These are phyloP conservation scores for Bucorvus abyssinicus DNA, from an alignment of 2,797 vertebrate genomes.

Conservation along the genomic window DNA sequence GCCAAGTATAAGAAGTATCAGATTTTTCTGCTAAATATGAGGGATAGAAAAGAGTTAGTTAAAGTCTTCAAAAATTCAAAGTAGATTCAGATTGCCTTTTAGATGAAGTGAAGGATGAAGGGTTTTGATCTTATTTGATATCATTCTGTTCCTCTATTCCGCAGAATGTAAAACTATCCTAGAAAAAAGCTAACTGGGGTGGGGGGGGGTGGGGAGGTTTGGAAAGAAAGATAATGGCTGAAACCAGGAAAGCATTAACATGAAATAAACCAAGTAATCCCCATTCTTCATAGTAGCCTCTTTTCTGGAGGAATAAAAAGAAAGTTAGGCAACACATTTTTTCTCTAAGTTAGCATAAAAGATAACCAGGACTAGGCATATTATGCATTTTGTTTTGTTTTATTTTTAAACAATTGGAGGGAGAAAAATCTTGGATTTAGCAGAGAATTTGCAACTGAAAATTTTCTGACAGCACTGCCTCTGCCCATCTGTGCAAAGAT, in stretches of 20 bases:
- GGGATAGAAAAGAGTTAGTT: neutral
- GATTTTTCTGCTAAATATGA: neutral
- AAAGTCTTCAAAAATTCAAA: neutral
- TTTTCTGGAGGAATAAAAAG: neutral
- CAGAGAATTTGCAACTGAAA: slow-evolving; percentile 56
- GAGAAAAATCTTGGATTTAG: slow-evolving; percentile 44
- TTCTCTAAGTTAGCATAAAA: neutral
- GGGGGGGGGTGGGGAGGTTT: no score
- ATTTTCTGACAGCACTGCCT: slow-evolving; percentile 64
- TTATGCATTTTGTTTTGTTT: slow-evolving; percentile 50
- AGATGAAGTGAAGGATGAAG: neutral
- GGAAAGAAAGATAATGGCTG: neutral
- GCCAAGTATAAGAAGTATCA: neutral
- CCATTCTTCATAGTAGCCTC: neutral
- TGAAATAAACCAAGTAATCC: neutral
- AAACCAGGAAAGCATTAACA: neutral
- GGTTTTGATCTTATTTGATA: neutral
- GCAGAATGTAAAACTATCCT: neutral
- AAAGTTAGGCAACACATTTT: neutral
- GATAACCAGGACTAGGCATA: neutral
- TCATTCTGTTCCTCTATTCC: neutral
- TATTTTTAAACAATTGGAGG: slow-evolving; percentile 62
- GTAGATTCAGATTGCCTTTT: neutral
- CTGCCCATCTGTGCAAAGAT: slow-evolving; percentile 63
- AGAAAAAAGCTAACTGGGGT: neutral